These are phyloP conservation scores for Leuctra nigra DNA, from an alignment of 2,888 invertebrate genomes.

Conservation along the genomic window DNA sequence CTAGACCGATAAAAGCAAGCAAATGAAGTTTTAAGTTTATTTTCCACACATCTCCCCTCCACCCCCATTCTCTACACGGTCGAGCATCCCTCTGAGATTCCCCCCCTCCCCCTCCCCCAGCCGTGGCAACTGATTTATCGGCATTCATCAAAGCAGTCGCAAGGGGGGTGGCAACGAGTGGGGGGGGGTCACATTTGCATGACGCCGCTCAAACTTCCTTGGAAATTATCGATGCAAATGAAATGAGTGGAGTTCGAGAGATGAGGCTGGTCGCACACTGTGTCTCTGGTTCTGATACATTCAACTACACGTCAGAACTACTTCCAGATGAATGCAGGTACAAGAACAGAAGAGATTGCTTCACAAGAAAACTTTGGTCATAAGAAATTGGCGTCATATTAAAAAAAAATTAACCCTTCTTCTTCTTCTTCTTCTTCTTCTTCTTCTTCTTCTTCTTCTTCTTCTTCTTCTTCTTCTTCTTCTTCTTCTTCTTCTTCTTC, in stretches of 20 bases:
- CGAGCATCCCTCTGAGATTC: constrained; percentile 6
- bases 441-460: too few species aligned
- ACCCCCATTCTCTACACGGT: not conserved
- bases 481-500: not conserved
- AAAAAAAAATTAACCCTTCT: too few species aligned
- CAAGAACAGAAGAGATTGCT: too few species aligned
- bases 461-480: too few species aligned
- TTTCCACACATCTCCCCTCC: constrained; percentile 3
- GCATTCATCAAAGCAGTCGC: constrained; percentile 28
- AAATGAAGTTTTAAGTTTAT: not conserved
- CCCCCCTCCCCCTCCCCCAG: constrained; percentile 12
- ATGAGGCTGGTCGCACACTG: constrained; percentile 1
- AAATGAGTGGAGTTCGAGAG: constrained; percentile 24
- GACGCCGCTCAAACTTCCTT: constrained; percentile 30
- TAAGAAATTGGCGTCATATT: too few species aligned
- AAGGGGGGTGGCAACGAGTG: constrained; percentile 2
- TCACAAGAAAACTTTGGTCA: too few species aligned
- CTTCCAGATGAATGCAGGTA: too few species aligned
- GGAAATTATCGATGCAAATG: constrained; percentile 30
- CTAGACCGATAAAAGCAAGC: too few species aligned
- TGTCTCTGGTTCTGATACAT: too few species aligned
- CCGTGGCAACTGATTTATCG: constrained; percentile 29
- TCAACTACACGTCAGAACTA: too few species aligned
- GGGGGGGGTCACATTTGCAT: constrained; percentile 26
- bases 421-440: too few species aligned